Conservation (phyloP, 2,888 invertebrate genomes). For the Clepsis dumicolana region DNA sequence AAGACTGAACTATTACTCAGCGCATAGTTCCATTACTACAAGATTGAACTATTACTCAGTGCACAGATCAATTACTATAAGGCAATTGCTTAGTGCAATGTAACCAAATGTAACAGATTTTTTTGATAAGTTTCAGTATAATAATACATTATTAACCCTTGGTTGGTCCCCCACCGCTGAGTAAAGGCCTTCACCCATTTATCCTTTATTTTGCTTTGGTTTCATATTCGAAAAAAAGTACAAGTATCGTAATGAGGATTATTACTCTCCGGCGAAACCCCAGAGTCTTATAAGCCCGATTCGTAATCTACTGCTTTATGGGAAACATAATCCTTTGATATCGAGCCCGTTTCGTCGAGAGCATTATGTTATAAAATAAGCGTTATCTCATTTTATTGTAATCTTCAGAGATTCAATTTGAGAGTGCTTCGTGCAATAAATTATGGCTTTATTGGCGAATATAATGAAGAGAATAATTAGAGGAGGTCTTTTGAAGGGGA, state of each 20-base stretch:
- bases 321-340: slow-evolving; percentile 51
- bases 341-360: slow-evolving; percentile 38
- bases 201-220: no score
- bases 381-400: slow-evolving; percentile 39
- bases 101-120: no score
- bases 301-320: slow-evolving; percentile 45
- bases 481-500: background rate
- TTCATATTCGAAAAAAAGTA: no score
- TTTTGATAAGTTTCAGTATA: no score
- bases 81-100: no score
- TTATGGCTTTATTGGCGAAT: slow-evolving; percentile 16
- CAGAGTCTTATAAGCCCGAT: slow-evolving; percentile 27
- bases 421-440: slow-evolving; percentile 7
- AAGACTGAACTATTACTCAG: no score
- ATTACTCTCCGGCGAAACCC: slow-evolving; percentile 26
- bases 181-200: no score
- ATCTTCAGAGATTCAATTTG: slow-evolving; percentile 35
- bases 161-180: no score
- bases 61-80: no score
- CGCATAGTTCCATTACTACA: no score
- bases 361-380: slow-evolving; percentile 38
- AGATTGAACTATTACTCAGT: no score
- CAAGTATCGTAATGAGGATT: background rate
- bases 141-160: no score
- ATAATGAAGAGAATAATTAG: slow-evolving; percentile 19